These are phyloP conservation scores for Harmothoe impar DNA, from an alignment of 2,888 invertebrate genomes.

Conservation along the genomic window DNA sequence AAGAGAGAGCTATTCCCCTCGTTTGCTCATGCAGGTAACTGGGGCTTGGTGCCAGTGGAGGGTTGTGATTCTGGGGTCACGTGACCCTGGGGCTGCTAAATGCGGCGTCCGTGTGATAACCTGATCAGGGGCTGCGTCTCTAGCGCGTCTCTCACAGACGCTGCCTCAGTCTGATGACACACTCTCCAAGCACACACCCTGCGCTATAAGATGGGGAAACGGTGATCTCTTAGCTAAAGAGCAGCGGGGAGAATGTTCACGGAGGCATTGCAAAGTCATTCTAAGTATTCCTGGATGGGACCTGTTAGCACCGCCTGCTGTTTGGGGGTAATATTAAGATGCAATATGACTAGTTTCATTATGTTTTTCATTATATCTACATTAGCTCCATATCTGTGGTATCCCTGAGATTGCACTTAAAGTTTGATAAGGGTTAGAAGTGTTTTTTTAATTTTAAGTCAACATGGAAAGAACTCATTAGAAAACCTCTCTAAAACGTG, in stretches of 20 bases:
- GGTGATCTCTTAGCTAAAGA: background rate
- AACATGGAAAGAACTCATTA: too few relatives aligned
- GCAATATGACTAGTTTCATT: too few relatives aligned
- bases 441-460: too few relatives aligned
- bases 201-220: background rate
- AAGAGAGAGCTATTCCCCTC: background rate
- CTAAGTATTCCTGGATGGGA: too few relatives aligned
- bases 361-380: too few relatives aligned
- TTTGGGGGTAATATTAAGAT: too few relatives aligned
- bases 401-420: too few relatives aligned
- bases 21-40: background rate
- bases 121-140: background rate
- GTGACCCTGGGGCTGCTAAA: background rate
- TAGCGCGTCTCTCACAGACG: background rate
- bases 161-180: slow-evolving; percentile 1
- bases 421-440: too few relatives aligned
- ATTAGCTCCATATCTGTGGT: too few relatives aligned
- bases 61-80: background rate
- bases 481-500: too few relatives aligned
- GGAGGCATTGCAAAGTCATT: too few relatives aligned
- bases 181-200: background rate
- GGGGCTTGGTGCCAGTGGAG: background rate
- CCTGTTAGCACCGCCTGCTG: too few relatives aligned
- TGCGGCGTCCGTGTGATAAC: slow-evolving; percentile 15
- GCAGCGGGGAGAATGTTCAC: background rate